These are phyloP conservation scores for Onychomys torridus DNA, from an alignment of 2,797 vertebrate species.

Conservation along the genomic window DNA sequence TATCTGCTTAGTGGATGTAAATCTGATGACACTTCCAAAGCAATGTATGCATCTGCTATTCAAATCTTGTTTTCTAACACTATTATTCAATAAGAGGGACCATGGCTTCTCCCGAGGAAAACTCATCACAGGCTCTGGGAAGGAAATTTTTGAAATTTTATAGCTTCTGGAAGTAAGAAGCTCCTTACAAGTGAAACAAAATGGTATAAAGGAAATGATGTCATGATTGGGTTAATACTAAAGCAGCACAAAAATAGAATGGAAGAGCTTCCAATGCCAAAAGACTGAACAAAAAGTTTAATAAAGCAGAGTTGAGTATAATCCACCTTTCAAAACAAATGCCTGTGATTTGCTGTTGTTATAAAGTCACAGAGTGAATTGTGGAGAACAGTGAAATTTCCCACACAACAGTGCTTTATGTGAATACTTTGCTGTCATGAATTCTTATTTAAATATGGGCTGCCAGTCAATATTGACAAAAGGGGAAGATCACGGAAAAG, in stretches of 20 bases:
- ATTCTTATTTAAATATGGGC: neutral
- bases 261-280: neutral
- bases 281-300: neutral
- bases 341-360: neutral
- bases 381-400: neutral
- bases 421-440: neutral
- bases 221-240: neutral
- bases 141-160: neutral
- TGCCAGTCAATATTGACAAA: neutral
- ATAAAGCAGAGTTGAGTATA: neutral
- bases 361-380: neutral
- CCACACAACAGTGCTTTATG: neutral
- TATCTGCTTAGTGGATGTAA: neutral
- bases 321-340: neutral
- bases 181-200: neutral
- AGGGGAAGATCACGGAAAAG: neutral
- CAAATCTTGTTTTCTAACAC: neutral
- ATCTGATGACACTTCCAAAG: neutral
- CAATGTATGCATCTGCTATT: neutral
- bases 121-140: neutral
- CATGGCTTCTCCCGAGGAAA: neutral
- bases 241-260: neutral
- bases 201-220: neutral
- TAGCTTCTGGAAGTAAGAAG: neutral
- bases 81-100: neutral